Evolutionary conservation across 2,888 invertebrate species (phyloP).

Genomic region (Mesoligia furuncula): DNA sequence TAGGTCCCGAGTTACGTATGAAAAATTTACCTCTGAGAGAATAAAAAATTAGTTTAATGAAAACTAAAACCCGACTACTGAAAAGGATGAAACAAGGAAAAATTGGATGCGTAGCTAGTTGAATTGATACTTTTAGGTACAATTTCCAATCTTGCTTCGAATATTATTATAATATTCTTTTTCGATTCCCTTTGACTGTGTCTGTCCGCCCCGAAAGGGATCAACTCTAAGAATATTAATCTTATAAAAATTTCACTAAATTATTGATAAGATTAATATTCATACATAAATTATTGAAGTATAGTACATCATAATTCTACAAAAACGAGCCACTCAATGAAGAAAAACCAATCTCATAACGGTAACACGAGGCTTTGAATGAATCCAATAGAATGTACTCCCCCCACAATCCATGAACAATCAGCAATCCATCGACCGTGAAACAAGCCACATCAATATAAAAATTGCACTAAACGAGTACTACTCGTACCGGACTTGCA

Average conservation of each 20-base stretch:
- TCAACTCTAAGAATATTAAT: constrained; percentile 57
- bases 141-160: constrained; percentile 43
- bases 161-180: constrained; percentile 52
- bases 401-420: constrained; percentile 28
- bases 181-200: constrained; percentile 54
- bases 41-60: no score
- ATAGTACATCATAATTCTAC: neutral
- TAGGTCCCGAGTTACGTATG: constrained; percentile 26
- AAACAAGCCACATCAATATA: neutral
- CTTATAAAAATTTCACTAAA: constrained; percentile 55
- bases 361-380: constrained; percentile 10
- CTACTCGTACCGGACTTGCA: neutral
- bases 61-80: no score
- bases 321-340: constrained; percentile 18
- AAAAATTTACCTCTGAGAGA: constrained; percentile 17
- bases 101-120: constrained; percentile 4
- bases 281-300: constrained; percentile 22
- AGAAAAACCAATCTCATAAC: constrained; percentile 13
- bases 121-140: constrained; percentile 16
- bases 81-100: neutral
- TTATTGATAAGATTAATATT: no score
- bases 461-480: neutral
- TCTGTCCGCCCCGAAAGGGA: constrained; percentile 37
- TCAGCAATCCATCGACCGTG: constrained; percentile 11
- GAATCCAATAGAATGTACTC: constrained; percentile 1